Base-by-base conservation (phyloP, 1,140 invertebrate species). In the Dinoponera quadriceps region DNA sequence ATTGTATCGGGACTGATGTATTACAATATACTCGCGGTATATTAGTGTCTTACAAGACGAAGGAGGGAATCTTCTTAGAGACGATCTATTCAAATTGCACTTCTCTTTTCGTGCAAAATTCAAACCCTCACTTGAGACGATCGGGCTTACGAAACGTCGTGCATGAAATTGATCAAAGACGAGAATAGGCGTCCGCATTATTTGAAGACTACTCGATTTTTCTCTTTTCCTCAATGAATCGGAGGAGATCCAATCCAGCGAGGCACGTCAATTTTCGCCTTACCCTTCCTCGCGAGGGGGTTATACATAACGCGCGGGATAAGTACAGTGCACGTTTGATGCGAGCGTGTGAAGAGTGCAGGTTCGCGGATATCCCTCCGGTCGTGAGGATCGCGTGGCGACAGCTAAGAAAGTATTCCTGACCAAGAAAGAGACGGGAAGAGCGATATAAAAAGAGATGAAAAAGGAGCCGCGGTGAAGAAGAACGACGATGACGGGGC, bases 401-500 rank as follows among this genome's bases (percentile, higher is more conserved):
- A 72, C 51, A 57, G 29, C 51, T n/a, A n/a, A 72, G 48, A 55
- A 22, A 33, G 13, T 72, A 22, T 38, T 3, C 49, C 29, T n/a
- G 4, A 22, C 9, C 22, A 44, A 57, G 22, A 83, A 49, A 20
- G 44, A 49, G 16, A 38, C 33, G 5, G 2, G 9, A 38, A 51
- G 9, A 1, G n/a, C 29, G 7, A 38, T 54, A n/a, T 0, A 63
- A 33, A 51, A 44, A 62, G 18, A 68, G 54, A 44, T 44, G 38
- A 7, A 44, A 57, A 54, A 48, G 80, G 48, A 22, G 20, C 5
- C 11, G 49, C 18, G 13, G 29, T 59, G 75, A 38, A 59, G 73
- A 63, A 48, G 69, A 55, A 59, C 2, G 14, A 3, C 38, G 80
- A 72, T 68, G 38, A 81, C 29, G 82, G 54, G 69, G 54, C 48